A percentile compares a stretch with the other conserved stretches of the same genome.
Conservation (phyloP, 2,113 vertebrate species). For the Carettochelys insculpta region DNA sequence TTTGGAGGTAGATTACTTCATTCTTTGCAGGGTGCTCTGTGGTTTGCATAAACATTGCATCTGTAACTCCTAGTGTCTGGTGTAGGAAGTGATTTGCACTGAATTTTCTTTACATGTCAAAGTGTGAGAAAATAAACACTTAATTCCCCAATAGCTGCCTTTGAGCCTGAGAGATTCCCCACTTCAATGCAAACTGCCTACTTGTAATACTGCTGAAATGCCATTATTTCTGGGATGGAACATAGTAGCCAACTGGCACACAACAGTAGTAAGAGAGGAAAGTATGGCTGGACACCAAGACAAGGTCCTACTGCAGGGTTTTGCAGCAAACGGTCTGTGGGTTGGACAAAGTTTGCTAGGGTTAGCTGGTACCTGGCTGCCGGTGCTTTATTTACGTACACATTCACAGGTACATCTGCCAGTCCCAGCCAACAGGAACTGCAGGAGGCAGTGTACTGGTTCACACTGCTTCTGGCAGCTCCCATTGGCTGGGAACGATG, state of each 20-base stretch:
- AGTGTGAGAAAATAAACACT: not conserved
- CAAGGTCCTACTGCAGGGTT: not conserved
- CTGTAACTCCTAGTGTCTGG: accelerated
- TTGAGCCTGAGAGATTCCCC: conserved; percentile 13
- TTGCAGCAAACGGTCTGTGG: too few relatives aligned
- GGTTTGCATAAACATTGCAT: not conserved
- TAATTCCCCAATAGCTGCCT: not conserved
- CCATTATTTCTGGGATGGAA: conserved; percentile 39
- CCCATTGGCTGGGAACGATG: too few relatives aligned
- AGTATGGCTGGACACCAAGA: not conserved
- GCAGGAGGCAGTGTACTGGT: too few relatives aligned
- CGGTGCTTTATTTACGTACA: too few relatives aligned
- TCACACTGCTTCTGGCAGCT: too few relatives aligned
- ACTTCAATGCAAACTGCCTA: not conserved
- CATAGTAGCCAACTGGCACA: conserved; percentile 53
- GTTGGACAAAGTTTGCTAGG: too few relatives aligned
- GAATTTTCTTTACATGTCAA: not conserved
- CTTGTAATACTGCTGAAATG: conserved; percentile 1
- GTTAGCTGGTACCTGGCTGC: too few relatives aligned
- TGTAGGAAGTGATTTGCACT: not conserved
- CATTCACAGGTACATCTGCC: too few relatives aligned
- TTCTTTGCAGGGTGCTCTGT: accelerated
- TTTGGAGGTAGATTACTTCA: not conserved
- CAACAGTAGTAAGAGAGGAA: conserved; percentile 2
- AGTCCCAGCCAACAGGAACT: too few relatives aligned